These are phyloP conservation scores for Teinopalpus imperialis DNA, from an alignment of 2,888 invertebrate genomes.

Conservation along the genomic window DNA sequence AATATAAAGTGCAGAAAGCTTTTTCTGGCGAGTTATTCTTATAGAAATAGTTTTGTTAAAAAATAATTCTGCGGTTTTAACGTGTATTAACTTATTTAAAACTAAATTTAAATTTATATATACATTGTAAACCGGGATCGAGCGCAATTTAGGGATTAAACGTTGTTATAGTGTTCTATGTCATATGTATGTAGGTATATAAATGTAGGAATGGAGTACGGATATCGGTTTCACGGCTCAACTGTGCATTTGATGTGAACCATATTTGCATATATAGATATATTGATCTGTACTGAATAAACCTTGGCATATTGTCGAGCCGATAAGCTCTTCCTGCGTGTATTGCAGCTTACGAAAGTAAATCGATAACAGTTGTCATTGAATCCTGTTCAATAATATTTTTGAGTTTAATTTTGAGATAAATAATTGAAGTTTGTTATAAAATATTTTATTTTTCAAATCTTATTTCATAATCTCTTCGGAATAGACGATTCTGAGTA, in stretches of 20 bases:
- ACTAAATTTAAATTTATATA: too few species aligned
- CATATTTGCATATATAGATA: slow-evolving; percentile 24
- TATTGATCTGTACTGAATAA: slow-evolving; percentile 19
- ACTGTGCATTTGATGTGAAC: slow-evolving; percentile 20
- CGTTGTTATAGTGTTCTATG: background rate
- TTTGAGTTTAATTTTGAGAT: too few species aligned
- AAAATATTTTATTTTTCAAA: too few species aligned
- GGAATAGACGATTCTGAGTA: too few species aligned
- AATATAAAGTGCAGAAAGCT: too few species aligned
- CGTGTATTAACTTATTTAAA: too few species aligned
- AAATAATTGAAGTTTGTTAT: too few species aligned
- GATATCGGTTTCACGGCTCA: slow-evolving; percentile 18
- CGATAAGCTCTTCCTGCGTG: slow-evolving; percentile 9
- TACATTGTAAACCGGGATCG: background rate
- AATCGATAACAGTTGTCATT: background rate
- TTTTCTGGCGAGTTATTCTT: too few species aligned
- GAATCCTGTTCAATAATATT: background rate
- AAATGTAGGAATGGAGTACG: slow-evolving; percentile 1
- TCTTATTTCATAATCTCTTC: too few species aligned
- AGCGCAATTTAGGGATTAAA: slow-evolving; percentile 11
- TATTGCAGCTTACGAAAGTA: background rate
- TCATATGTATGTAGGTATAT: background rate
- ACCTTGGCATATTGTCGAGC: slow-evolving; percentile 15
- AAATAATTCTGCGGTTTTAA: too few species aligned
- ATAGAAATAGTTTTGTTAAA: too few species aligned